Evolutionary conservation across 2,888 invertebrate species (phyloP), one percentile per base, ranked within the genome.

Genomic region (Polyploca ridens): DNA sequence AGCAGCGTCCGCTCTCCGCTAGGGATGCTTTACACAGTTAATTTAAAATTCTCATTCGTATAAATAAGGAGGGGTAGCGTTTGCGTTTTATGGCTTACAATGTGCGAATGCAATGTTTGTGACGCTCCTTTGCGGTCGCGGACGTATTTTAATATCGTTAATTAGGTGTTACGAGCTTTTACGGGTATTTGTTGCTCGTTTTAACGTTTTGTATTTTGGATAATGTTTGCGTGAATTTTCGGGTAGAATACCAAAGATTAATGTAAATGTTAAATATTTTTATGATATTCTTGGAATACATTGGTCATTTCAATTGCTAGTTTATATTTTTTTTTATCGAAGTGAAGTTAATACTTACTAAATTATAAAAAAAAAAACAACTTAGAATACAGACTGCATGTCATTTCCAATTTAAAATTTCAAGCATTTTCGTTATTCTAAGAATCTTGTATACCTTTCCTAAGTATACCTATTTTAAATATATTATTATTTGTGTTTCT

Each of bases 1-100:
- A 79, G 79, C 79, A 78, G 78, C 76, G 85, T 82, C 81, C 84
- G 80, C 79, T 54, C 77, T 80, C 79, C 79, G 76, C 84, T 79
- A 84, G 89, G 91, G 90, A 85, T 83, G 88, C 87, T 91, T 88
- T 91, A 93, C 90, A 86, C 91, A 91, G 93, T 94, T 94, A 94
- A 94, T 94, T 94, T 93, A 92, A 94, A 94, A 93, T 93, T 91
- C 93, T 91, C 93, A 90, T 90, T 90, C 88, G 90, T 89, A 93
- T 93, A 93, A 93, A 93, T 92, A 90, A 91, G 91, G 92, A 90
- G 91, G 86, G 93, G 93, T 90, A 90, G 79, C 93, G 91, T 84
- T 94, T 94, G 93, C 93, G 92, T 93, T 94, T 94, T 93, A 94
- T 93, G 85, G 93, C 90, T 87, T 85, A 89, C 89, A 89, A 89